Evolutionary conservation across 1,140 invertebrate genomes (phyloP).

Genomic region (Drosophila jambulina): DNA sequence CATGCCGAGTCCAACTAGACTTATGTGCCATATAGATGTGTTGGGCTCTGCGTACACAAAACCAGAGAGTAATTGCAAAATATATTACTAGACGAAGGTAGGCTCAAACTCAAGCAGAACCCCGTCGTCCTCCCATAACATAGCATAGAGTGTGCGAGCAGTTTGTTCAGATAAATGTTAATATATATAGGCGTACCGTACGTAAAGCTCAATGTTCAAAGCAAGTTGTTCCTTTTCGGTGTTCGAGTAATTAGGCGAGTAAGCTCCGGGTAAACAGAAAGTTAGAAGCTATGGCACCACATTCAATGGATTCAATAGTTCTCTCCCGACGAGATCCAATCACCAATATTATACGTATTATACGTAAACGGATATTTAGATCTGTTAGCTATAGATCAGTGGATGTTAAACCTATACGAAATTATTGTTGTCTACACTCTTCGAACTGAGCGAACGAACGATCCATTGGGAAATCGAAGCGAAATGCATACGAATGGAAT

Average conservation of each 20-base stretch:
- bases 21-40: constrained; percentile 76
- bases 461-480: constrained; percentile 27
- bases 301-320: constrained; percentile 24
- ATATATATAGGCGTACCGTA: constrained; percentile 57
- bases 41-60: constrained; percentile 49
- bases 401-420: constrained; percentile 40
- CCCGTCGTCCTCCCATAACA: constrained; percentile 13
- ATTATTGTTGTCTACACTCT: constrained; percentile 54
- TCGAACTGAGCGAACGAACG: constrained; percentile 51
- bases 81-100: constrained; percentile 35
- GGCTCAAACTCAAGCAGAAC: constrained; percentile 48
- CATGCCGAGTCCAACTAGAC: constrained; percentile 70
- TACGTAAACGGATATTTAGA: constrained; percentile 32
- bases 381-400: constrained; percentile 45
- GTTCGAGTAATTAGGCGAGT: constrained; percentile 32
- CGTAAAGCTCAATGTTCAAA: constrained; percentile 82
- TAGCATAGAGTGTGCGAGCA: constrained; percentile 26
- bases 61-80: constrained; percentile 16
- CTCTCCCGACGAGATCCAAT: constrained; percentile 25
- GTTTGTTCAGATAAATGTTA: constrained; percentile 64
- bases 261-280: constrained; percentile 30
- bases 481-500: constrained; percentile 70
- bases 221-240: constrained; percentile 80
- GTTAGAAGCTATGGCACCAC: constrained; percentile 51
- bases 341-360: constrained; percentile 32